A percentile compares a stretch with the other conserved stretches of the same genome.
Conservation (phyloP, 2,888 invertebrate species). For the Ecliptopera silaceata region DNA sequence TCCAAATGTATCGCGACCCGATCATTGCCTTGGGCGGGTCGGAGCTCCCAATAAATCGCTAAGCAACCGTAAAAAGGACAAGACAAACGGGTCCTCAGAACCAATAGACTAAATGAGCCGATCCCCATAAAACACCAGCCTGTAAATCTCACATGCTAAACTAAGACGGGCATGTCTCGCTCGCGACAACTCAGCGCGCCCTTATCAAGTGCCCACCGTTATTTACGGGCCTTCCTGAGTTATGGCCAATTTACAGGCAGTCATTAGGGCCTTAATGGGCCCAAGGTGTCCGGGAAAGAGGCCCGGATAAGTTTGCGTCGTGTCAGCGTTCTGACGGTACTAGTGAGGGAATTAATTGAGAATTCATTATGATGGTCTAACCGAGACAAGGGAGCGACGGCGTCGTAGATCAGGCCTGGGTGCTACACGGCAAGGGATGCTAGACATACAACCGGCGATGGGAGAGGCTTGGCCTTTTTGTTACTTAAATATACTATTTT, state of each 20-base stretch:
- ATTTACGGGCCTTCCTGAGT: constrained; percentile 77
- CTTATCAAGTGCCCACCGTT: constrained; percentile 76
- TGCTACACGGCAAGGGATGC: background rate
- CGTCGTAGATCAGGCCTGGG: background rate
- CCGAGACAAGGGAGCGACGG: constrained; percentile 10
- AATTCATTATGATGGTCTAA: constrained; percentile 23
- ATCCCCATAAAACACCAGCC: constrained; percentile 42
- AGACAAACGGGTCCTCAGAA: constrained; percentile 16
- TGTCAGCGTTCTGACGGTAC: constrained; percentile 56
- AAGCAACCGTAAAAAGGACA: constrained; percentile 7
- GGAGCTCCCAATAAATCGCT: background rate
- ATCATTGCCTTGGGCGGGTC: background rate
- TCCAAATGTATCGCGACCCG: background rate
- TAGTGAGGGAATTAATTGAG: constrained; percentile 26
- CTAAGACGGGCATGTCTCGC: constrained; percentile 73
- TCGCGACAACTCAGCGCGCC: constrained; percentile 76
- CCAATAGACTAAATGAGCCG: constrained; percentile 20
- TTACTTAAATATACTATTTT: too few species aligned
- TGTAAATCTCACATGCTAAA: constrained; percentile 76
- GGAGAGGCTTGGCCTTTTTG: too few species aligned
- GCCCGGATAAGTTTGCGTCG: constrained; percentile 65
- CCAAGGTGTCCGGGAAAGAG: constrained; percentile 78
- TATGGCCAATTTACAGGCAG: constrained; percentile 83
- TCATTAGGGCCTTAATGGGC: constrained; percentile 81
- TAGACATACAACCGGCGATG: too few species aligned